Conservation (phyloP, 2,888 invertebrate genomes). For the Formica aserva region DNA sequence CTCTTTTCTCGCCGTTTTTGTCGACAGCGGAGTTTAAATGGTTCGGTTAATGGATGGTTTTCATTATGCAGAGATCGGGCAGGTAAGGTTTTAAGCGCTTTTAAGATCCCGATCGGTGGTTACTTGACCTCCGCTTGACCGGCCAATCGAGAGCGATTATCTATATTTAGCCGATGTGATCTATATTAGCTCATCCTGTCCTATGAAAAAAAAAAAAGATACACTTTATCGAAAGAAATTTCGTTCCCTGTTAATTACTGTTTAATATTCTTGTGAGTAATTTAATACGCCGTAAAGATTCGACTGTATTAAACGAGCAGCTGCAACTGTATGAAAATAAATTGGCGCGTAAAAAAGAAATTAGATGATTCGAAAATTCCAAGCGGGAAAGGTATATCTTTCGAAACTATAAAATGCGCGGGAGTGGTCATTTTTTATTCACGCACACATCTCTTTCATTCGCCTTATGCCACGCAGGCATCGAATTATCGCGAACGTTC, state of each 20-base stretch:
- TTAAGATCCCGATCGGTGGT: conserved; percentile 73
- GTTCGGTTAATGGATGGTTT: conserved; percentile 74
- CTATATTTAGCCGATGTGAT: conserved; percentile 62
- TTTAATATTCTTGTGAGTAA: neutral
- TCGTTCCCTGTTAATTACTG: conserved; percentile 1
- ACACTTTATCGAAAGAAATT: neutral
- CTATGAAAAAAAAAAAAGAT: neutral
- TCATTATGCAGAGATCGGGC: conserved; percentile 78
- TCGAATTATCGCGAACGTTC: conserved; percentile 52
- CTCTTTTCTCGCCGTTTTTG: conserved; percentile 40
- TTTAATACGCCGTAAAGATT: neutral
- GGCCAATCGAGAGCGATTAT: conserved; percentile 56
- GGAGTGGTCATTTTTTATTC: conserved; percentile 53
- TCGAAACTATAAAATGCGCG: conserved; percentile 34
- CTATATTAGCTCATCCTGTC: conserved; percentile 26
- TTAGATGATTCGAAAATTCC: neutral
- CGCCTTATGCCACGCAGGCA: conserved; percentile 40
- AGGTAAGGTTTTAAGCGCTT: conserved; percentile 75
- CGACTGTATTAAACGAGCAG: conserved; percentile 8
- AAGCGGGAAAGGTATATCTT: neutral
- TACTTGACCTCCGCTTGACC: conserved; percentile 62
- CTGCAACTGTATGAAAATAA: conserved; percentile 9
- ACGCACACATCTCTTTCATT: conserved; percentile 38
- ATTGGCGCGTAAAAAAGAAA: neutral
- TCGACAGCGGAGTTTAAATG: conserved; percentile 59